Evolutionary conservation across 92 coral and sea anemone genomes (phyloP).

Genomic region (Hydrozoanthus gracilis): DNA sequence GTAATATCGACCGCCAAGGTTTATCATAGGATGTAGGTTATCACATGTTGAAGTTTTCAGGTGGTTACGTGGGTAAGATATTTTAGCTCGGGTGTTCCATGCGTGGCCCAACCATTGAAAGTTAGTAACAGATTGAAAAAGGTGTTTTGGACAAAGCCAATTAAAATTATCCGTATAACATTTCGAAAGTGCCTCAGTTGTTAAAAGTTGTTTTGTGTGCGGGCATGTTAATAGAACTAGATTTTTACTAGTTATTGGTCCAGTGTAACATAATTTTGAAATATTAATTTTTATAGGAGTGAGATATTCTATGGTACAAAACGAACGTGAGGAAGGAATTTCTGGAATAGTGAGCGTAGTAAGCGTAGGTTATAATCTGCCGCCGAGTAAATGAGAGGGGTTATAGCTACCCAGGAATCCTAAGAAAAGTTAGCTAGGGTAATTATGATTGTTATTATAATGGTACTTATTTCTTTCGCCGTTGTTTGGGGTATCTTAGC

Average conservation of each 20-base stretch:
- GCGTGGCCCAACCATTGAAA: slow-evolving; percentile 59
- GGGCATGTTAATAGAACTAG: slow-evolving; percentile 51
- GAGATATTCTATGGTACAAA: slow-evolving; percentile 59
- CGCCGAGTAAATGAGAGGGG: too few relatives aligned
- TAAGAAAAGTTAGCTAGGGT: too few relatives aligned
- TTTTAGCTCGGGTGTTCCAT: slow-evolving; percentile 3
- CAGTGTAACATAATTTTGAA: slow-evolving; percentile 59
- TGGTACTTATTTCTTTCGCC: too few relatives aligned
- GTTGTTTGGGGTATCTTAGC: too few relatives aligned
- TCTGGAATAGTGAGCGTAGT: slow-evolving; percentile 54
- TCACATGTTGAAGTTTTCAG: slow-evolving; percentile 36
- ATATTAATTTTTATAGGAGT: slow-evolving; percentile 61
- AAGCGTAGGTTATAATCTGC: too few relatives aligned
- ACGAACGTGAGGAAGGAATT: slow-evolving; percentile 1
- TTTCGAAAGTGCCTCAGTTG: slow-evolving; percentile 15
- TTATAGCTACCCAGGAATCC: too few relatives aligned
- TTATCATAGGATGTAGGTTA: slow-evolving; percentile 37
- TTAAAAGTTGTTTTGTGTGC: slow-evolving; percentile 6
- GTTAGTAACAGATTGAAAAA: slow-evolving; percentile 45
- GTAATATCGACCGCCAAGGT: slow-evolving; percentile 56
- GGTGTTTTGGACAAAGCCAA: slow-evolving; percentile 45
- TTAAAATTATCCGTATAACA: slow-evolving; percentile 35
- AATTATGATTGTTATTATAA: too few relatives aligned
- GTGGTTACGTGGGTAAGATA: slow-evolving; percentile 47
- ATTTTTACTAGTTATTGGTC: slow-evolving; percentile 52